Conservation (phyloP, 2,113 vertebrate species). For the Pollimyrus isidori region DNA sequence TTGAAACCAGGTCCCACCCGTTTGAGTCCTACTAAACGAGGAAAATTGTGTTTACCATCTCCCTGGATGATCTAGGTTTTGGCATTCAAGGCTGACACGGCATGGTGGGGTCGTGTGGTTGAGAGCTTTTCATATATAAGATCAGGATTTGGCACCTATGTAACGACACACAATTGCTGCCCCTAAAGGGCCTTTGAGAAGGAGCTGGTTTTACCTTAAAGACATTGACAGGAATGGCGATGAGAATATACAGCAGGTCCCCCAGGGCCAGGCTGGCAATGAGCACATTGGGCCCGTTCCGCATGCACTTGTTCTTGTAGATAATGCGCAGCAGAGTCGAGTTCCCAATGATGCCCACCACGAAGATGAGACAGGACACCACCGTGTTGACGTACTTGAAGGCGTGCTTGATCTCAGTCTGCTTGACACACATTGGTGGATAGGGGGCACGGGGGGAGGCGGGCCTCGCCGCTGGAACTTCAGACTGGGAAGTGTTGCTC, state of each 20-base stretch:
- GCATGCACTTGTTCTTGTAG: slow-evolving; percentile 90
- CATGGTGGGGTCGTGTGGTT: neutral
- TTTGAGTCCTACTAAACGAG: too few relatives aligned
- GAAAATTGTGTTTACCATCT: neutral
- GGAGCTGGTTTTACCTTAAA: slow-evolving; percentile 66
- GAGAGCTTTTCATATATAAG: neutral
- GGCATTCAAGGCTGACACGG: neutral
- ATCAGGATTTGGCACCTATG: neutral
- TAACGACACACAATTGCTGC: neutral
- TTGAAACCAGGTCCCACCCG: too few relatives aligned
- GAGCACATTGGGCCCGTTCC: slow-evolving; percentile 81
- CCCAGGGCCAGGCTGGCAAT: slow-evolving; percentile 82
- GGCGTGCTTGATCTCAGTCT: slow-evolving; percentile 65
- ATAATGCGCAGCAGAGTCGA: slow-evolving; percentile 81
- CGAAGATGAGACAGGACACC: slow-evolving; percentile 78
- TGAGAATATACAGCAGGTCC: slow-evolving; percentile 83
- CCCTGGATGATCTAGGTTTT: neutral
- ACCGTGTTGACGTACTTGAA: slow-evolving; percentile 84
- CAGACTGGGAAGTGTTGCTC: slow-evolving; percentile 35
- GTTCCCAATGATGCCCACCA: slow-evolving; percentile 82
- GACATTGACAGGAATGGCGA: slow-evolving; percentile 77
- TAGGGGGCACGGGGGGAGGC: slow-evolving; percentile 31
- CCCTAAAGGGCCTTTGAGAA: neutral
- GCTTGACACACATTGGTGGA: slow-evolving; percentile 65
- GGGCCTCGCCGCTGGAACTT: slow-evolving; percentile 7